Percentiles rank a stretch among this genome's conserved stretches.
These are phyloP conservation scores for Passerina amoena DNA, from an alignment of 2,113 vertebrate species.

Conservation along the genomic window DNA sequence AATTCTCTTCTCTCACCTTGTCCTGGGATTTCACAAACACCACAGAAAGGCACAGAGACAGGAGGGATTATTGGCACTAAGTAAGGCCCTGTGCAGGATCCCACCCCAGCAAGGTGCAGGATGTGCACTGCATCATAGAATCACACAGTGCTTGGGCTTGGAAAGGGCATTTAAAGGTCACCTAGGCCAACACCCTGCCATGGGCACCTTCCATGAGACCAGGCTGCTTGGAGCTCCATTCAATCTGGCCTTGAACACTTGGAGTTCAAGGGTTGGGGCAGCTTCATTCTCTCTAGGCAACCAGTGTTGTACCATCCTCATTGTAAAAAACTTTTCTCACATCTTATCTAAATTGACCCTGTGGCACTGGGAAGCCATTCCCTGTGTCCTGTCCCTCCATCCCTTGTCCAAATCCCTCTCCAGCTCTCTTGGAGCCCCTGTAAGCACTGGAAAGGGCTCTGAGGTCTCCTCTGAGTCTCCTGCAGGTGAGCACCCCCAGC, in stretches of 20 bases:
- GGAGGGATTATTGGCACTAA: not conserved
- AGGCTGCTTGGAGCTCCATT: not conserved
- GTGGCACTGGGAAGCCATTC: not conserved
- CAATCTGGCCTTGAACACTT: not conserved
- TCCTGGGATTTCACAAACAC: no score
- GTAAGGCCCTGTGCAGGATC: not conserved
- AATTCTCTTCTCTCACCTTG: no score
- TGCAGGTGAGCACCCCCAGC: not conserved
- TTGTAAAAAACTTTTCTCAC: not conserved
- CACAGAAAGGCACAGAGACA: not conserved
- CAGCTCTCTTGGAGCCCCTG: not conserved
- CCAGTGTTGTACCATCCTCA: not conserved
- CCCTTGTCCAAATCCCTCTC: not conserved
- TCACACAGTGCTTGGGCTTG: not conserved
- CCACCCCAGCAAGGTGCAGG: fast-evolving
- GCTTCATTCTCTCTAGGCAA: not conserved
- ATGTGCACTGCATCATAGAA: fast-evolving
- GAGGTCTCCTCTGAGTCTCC: fast-evolving
- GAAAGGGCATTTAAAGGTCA: not conserved
- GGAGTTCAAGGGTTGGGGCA: not conserved
- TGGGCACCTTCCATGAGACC: not conserved
- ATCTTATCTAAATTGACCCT: not conserved
- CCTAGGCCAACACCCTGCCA: not conserved
- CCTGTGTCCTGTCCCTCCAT: not conserved
- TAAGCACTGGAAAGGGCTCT: not conserved